Evolutionary conservation across 2,113 vertebrate genomes (phyloP).

Genomic region (Tringa solitaria): DNA sequence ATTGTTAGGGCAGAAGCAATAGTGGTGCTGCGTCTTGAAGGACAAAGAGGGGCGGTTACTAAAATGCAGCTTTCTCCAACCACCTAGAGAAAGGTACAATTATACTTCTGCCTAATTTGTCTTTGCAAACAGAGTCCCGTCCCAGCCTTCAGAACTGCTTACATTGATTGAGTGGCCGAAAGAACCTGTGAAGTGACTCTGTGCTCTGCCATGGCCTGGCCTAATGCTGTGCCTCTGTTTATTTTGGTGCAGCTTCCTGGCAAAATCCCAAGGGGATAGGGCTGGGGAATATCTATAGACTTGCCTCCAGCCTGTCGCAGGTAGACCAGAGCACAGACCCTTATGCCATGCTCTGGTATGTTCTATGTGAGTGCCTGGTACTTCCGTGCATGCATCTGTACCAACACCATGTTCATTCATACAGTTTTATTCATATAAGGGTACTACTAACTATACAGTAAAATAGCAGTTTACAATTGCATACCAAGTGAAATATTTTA

Average conservation of each 20-base stretch:
- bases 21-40: background rate
- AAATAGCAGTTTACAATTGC: background rate
- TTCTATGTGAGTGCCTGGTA: background rate
- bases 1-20: background rate
- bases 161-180: rapidly evolving
- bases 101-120: background rate
- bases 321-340: background rate
- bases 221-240: background rate
- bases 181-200: background rate
- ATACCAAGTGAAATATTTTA: background rate
- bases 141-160: background rate
- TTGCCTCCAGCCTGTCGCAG: background rate
- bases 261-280: background rate
- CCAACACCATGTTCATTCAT: background rate
- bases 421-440: background rate
- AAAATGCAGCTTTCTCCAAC: background rate
- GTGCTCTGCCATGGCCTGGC: background rate
- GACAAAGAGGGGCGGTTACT: background rate
- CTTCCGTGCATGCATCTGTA: background rate
- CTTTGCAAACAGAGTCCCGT: background rate
- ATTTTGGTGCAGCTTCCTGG: background rate
- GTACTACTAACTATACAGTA: background rate
- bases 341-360: background rate
- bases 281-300: background rate
- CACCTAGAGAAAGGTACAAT: background rate